Percentiles rank a stretch among this genome's conserved stretches.
phyloP scores from a whole-genome alignment of 2,797 vertebrate species.

The Enteromius fasciolatus region DNA sequence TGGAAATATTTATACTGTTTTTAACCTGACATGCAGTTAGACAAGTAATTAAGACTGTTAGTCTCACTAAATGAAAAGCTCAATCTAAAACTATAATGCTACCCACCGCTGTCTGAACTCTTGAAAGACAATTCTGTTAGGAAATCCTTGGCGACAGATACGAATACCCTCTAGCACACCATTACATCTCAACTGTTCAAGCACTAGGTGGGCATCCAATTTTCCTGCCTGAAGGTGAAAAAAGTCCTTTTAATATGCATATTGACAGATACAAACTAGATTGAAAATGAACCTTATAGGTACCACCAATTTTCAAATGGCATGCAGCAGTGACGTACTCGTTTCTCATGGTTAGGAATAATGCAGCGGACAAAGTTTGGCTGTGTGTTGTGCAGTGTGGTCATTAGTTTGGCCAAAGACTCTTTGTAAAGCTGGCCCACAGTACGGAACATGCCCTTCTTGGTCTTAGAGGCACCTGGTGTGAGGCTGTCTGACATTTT shows the following conservation, averaged over 20 bases:
- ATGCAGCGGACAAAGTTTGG: conserved; percentile 98
- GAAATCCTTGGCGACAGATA: conserved; percentile 95
- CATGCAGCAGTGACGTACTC: conserved; percentile 70
- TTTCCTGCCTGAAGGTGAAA: conserved; percentile 84
- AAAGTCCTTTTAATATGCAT: conserved; percentile 10
- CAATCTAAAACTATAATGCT: too few relatives aligned
- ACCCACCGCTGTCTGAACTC: conserved; percentile 93
- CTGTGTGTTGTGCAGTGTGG: conserved; percentile 93
- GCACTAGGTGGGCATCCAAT: conserved; percentile 89
- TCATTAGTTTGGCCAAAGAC: conserved; percentile 94
- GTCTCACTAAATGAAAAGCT: background rate
- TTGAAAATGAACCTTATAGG: background rate
- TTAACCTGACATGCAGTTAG: background rate
- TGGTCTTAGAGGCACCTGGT: conserved; percentile 88
- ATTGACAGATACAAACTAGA: background rate
- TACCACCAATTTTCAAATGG: background rate
- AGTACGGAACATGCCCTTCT: conserved; percentile 92
- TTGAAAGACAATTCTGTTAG: conserved; percentile 96
- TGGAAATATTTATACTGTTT: background rate
- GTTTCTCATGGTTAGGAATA: conserved; percentile 97
- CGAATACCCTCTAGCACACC: conserved; percentile 95
- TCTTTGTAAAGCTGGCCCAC: conserved; percentile 91
- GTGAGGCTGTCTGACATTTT: conserved; percentile 93
- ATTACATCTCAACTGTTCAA: conserved; percentile 95
- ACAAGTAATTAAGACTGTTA: background rate